A percentile compares a stretch with the other conserved stretches of the same genome.
These are phyloP conservation scores for Drosophila parthenogenetica DNA, from an alignment of 2,888 invertebrate genomes.

Conservation along the genomic window DNA sequence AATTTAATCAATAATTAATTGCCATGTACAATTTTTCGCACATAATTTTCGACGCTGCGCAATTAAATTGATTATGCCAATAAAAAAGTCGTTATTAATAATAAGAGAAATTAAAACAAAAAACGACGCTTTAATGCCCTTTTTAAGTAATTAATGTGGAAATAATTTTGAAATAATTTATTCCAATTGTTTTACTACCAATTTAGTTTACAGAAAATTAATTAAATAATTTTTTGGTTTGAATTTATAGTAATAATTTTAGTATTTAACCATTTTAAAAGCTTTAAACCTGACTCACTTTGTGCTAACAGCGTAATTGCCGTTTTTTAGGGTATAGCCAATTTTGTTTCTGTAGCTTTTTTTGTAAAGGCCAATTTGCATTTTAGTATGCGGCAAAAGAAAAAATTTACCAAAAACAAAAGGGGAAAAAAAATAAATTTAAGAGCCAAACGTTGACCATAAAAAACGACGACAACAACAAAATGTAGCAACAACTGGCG, in stretches of 20 bases:
- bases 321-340: neutral
- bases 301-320: neutral
- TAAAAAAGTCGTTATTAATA: conserved; percentile 49
- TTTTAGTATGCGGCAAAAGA: conserved; percentile 32
- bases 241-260: too few relatives aligned
- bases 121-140: neutral
- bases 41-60: conserved; percentile 38
- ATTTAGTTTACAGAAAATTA: too few relatives aligned
- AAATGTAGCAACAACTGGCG: conserved; percentile 28
- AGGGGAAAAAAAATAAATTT: conserved; percentile 15
- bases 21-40: conserved; percentile 38
- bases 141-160: neutral
- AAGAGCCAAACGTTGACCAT: conserved; percentile 26
- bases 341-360: neutral
- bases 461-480: conserved; percentile 26
- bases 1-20: conserved; percentile 55
- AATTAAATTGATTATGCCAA: conserved; percentile 43
- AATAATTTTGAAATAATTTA: too few relatives aligned
- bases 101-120: neutral
- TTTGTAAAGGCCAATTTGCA: conserved; percentile 51
- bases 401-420: conserved; percentile 22
- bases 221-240: too few relatives aligned
- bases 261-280: too few relatives aligned
- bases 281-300: neutral
- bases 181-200: too few relatives aligned